Base-by-base conservation (phyloP, 2,888 invertebrate species). In the Cephus spinipes region DNA sequence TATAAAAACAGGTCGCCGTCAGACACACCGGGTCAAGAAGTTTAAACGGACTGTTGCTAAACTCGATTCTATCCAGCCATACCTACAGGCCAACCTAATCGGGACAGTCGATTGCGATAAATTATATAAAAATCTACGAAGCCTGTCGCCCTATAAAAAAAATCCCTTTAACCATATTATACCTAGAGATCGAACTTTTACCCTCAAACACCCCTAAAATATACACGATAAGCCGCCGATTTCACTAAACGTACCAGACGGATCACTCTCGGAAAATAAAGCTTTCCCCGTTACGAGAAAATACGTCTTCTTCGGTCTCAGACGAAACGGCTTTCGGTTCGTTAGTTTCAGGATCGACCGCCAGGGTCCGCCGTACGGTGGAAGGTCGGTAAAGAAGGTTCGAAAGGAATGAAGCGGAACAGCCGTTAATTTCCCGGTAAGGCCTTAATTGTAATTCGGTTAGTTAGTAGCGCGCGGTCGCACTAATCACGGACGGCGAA, bases 1-100 rank as follows among this genome's bases (percentile, higher is more conserved):
- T 79, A 80, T 82, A 76, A 79, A 81, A 84, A 82, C 82, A 73
- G 81, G 76, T 81, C 81, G 80, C 55, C 9, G 15, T 6, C 6
- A 23, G 55, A 55, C 55, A 55, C 23, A 6, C 2, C 55, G 23
- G 55, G 55, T 55, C 55, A 55, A 55, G 23, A 55, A 23, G 55
- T 55, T 55, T 1, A 55, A 23, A 55, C 23, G 55, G 55, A 23
- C 55, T 55, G 40, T 55, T 55, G 40, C 40, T 55, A 55, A 55
- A 55, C 40, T 23, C 40, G 40, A 55, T 55, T 55, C 40, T 9
- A 9, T 55, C 55, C 23, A 55, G 55, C 9, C 9, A 23, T 55
- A 6, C 55, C 23, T 23, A 23, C 0, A 15, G 40, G 0, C 40
- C 6, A 6, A 0, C 55, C 55, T 55, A 55, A 55, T 55, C 55